phyloP scores from a whole-genome alignment of 2,888 invertebrate genomes.

The Drosophila ustulata region DNA sequence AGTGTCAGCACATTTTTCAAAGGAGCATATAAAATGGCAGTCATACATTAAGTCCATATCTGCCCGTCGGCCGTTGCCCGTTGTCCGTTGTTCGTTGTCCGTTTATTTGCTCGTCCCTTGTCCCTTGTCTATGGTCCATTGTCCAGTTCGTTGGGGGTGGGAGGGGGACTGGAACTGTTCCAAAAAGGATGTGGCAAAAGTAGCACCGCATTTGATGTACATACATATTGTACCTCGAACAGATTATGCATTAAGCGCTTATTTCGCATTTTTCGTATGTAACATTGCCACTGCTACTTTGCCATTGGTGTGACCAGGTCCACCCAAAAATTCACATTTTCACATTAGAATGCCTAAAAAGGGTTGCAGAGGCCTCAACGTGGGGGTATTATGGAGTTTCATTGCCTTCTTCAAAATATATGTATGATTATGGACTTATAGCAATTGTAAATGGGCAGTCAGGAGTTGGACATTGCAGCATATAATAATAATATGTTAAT shows the following conservation, averaged over 20 bases:
- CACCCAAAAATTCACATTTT: conserved; percentile 32
- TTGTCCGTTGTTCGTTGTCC: conserved; percentile 28
- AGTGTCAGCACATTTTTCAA: conserved; percentile 82
- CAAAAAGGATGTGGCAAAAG: conserved; percentile 35
- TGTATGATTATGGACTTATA: conserved; percentile 1
- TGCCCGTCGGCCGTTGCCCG: conserved; percentile 47
- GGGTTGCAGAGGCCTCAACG: conserved; percentile 39
- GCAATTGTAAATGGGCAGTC: conserved; percentile 4
- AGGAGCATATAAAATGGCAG: conserved; percentile 74
- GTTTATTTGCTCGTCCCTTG: conserved; percentile 18
- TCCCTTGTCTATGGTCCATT: conserved; percentile 17
- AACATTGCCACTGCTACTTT: conserved; percentile 62
- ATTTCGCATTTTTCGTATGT: conserved; percentile 79
- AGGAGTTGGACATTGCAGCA: not conserved
- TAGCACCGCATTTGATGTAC: conserved; percentile 38
- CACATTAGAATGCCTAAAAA: conserved; percentile 34
- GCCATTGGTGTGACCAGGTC: conserved; percentile 45
- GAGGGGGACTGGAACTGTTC: conserved; percentile 15
- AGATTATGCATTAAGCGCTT: conserved; percentile 82
- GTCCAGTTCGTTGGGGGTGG: conserved; percentile 6
- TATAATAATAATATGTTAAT: not conserved
- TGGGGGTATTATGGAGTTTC: conserved; percentile 25
- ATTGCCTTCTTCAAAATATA: conserved; percentile 8
- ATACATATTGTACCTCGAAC: conserved; percentile 50
- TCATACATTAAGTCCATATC: conserved; percentile 82